Conservation (phyloP, 2,113 vertebrate genomes). For the Galeopterus variegatus region DNA sequence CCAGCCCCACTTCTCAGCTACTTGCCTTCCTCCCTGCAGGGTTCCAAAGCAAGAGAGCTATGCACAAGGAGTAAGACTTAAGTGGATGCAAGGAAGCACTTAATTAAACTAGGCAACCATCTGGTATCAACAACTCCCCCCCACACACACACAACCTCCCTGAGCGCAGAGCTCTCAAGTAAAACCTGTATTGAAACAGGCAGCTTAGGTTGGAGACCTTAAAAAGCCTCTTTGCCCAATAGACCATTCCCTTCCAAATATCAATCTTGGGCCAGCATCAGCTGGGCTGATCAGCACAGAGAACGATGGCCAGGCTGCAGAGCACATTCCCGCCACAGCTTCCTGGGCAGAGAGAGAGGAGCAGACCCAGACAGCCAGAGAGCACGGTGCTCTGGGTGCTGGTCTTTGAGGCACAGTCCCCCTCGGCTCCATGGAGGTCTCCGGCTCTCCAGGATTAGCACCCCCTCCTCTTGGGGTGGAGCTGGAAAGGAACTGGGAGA, state of each 20-base stretch:
- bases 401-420: background rate
- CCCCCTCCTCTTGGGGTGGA: background rate
- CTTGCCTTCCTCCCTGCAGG: too few relatives aligned
- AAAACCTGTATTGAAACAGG: background rate
- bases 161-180: background rate
- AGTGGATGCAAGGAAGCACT: background rate
- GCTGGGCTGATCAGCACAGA: background rate
- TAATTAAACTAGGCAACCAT: background rate
- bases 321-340: background rate
- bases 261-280: background rate
- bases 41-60: background rate
- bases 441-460: background rate
- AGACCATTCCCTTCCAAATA: background rate
- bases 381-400: background rate
- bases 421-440: background rate
- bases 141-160: background rate
- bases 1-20: too few relatives aligned
- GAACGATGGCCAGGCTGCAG: too few relatives aligned
- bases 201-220: background rate
- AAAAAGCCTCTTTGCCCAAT: background rate
- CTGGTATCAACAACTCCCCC: background rate
- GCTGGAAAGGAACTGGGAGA: background rate
- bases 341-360: background rate
- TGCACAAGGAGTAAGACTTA: background rate
- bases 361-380: background rate